Evolutionary conservation across 2,797 vertebrate genomes (phyloP), one percentile per base, ranked within the genome.

Genomic region (Poecilia gillii): DNA sequence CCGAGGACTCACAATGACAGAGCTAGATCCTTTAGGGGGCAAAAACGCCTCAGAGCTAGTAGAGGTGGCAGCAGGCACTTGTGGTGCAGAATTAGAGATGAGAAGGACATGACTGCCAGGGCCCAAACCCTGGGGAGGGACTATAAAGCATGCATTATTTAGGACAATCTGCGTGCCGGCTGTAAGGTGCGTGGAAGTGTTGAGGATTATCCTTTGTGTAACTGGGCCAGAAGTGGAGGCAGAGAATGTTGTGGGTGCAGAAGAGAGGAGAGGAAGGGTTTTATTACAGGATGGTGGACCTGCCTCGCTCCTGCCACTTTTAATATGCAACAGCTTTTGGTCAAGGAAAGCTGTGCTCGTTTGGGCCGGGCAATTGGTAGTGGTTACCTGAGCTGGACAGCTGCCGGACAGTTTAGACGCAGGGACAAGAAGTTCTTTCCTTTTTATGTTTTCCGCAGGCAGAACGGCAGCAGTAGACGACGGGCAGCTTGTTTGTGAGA

Each of bases 101-200:
- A 99, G 93, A 62, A 99, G 95, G 88, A 99, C 94, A 43, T 99
- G 99, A 89, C 96, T 99, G 81, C 99, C 99, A 91, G 95, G 96
- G 85, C 94, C 96, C 91, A 99, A 96, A 89, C 98, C 99, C 94
- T 98, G 98, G 46, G 97, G 93, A 79, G 99, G 98, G 89, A 99
- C 97, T 87, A 98, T 94, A 93, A 99, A 98, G 73, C 96, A 90
- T 76, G 96, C 92, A 89, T 97, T 98, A 84, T 97, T 99, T 88
- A 99, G 97, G 86, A 99, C 92, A 74, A 99, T 98, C 82, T 99
- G 98, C 81, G 98, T 99, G 85, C 98, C 98, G 88, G 97, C 97
- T 84, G 97, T 96, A 79, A 99, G 96, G 76, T 97, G 96, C 1
- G 96, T 94, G 85, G 94, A 96, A 6, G 97, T 99, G 88, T 97